Evolutionary conservation across 1,140 invertebrate genomes (phyloP).

Genomic region (Hyles vespertilio): DNA sequence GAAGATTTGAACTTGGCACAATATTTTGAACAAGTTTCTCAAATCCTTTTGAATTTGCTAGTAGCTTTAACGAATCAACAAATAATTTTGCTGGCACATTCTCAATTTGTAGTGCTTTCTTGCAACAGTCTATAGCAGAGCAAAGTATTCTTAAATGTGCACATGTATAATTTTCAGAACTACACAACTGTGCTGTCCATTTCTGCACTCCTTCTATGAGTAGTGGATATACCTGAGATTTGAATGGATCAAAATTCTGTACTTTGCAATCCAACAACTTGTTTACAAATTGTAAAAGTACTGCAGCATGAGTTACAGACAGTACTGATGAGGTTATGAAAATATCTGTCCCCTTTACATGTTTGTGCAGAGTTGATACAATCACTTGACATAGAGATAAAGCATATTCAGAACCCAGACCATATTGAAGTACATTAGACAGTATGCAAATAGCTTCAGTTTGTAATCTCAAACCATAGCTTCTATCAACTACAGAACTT

Average conservation of each 20-base stretch:
- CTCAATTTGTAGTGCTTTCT: conserved; percentile 40
- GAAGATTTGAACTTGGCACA: conserved; percentile 57
- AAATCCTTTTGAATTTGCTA: conserved; percentile 44
- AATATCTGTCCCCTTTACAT: conserved; percentile 73
- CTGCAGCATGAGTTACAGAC: conserved; percentile 70
- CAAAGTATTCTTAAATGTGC: conserved; percentile 50
- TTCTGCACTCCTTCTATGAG: conserved; percentile 55
- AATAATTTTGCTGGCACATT: conserved; percentile 40
- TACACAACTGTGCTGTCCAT: conserved; percentile 40
- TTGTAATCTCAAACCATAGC: conserved; percentile 76
- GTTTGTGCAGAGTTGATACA: conserved; percentile 69
- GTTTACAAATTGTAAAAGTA: conserved; percentile 61
- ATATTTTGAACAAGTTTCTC: conserved; percentile 43
- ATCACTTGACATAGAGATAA: conserved; percentile 59
- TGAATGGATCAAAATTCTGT: conserved; percentile 34
- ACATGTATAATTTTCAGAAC: conserved; percentile 52
- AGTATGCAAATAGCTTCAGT: conserved; percentile 76
- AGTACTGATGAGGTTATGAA: conserved; percentile 56
- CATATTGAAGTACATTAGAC: conserved; percentile 65
- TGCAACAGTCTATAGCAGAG: conserved; percentile 52
- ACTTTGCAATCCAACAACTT: conserved; percentile 38
- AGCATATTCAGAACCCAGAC: conserved; percentile 54
- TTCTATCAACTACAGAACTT: conserved; percentile 66
- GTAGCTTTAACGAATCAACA: conserved; percentile 34
- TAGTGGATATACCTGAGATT: conserved; percentile 52